Conservation (phyloP, 2,797 vertebrate genomes). For the Gymnothorax javanicus region DNA sequence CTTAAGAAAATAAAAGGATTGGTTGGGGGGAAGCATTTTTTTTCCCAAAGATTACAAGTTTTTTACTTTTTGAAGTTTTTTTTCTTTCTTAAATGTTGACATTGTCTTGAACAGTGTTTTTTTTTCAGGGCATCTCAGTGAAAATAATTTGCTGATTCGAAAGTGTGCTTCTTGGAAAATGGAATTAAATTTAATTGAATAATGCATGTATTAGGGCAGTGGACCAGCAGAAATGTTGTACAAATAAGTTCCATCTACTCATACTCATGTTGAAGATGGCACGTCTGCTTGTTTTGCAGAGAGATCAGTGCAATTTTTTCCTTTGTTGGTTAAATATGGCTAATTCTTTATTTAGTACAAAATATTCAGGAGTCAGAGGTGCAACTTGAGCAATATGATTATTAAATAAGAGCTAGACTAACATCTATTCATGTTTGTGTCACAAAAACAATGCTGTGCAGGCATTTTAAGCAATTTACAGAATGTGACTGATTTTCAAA, state of each 20-base stretch:
- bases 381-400: neutral
- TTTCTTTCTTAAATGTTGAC: neutral
- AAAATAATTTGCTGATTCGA: neutral
- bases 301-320: neutral
- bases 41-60: neutral
- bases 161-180: neutral
- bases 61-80: neutral
- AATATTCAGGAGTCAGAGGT: neutral
- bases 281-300: neutral
- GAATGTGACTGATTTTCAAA: neutral
- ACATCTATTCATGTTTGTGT: neutral
- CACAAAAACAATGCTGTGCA: neutral
- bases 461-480: neutral
- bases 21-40: neutral
- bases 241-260: neutral
- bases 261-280: conserved; percentile 14
- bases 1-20: conserved; percentile 17
- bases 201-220: neutral
- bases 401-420: neutral
- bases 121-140: neutral
- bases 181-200: conserved; percentile 17
- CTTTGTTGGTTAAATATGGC: neutral
- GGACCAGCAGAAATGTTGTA: neutral
- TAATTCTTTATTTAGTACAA: neutral
- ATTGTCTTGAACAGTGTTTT: neutral